Percentiles rank a stretch among this genome's conserved stretches.
phyloP scores from a whole-genome alignment of 1,140 invertebrate species.

The Condylostylus longicornis region DNA sequence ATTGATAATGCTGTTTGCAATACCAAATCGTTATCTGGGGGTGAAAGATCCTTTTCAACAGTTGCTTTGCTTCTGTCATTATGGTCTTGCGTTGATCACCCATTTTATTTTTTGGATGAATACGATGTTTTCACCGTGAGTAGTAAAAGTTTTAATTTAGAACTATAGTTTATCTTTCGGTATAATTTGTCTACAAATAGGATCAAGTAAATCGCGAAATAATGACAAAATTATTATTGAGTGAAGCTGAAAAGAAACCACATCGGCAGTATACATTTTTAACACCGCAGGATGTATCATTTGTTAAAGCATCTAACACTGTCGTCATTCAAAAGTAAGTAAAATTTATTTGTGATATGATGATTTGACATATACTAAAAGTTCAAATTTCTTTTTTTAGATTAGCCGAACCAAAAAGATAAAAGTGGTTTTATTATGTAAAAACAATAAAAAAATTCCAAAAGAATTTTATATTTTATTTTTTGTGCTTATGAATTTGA shows the following conservation, averaged over 20 bases:
- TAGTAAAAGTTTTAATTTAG: conserved; percentile 11
- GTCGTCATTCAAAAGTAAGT: conserved; percentile 41
- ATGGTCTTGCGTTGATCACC: conserved; percentile 80
- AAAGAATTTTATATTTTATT: no score
- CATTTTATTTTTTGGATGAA: conserved; percentile 93
- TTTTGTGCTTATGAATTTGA: no score
- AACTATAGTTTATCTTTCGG: conserved; percentile 2
- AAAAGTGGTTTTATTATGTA: no score
- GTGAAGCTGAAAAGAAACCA: conserved; percentile 42
- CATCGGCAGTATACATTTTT: conserved; percentile 58
- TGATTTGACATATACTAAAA: no score
- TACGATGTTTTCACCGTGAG: conserved; percentile 95
- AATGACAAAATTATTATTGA: conserved; percentile 50
- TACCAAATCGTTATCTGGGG: conserved; percentile 70
- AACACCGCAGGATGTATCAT: conserved; percentile 55
- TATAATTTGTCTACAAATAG: conserved; percentile 28
- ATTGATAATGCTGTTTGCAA: conserved; percentile 29
- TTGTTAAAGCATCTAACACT: conserved; percentile 33
- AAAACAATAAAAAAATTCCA: no score
- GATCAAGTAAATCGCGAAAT: conserved; percentile 57
- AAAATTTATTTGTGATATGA: no score
- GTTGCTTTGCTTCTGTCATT: conserved; percentile 86
- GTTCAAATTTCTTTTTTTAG: no score
- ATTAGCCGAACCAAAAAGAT: no score
- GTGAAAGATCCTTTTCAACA: conserved; percentile 88